Conservation (phyloP, 2,888 invertebrate genomes). For the Deilephila porcellus region DNA sequence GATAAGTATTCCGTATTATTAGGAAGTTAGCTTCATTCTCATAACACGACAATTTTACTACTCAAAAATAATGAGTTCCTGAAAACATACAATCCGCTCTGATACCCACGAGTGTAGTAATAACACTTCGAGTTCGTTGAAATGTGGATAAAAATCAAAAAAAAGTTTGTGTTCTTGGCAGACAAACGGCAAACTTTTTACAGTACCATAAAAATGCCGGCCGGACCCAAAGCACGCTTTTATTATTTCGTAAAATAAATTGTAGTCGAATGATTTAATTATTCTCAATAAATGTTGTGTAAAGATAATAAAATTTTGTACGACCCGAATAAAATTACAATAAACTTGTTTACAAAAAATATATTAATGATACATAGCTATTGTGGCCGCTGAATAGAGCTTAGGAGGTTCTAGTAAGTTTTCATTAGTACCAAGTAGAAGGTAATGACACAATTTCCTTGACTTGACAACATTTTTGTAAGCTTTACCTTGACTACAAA, state of each 20-base stretch:
- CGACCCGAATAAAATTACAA: conserved; percentile 14
- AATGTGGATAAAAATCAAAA: conserved; percentile 13
- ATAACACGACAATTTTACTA: not conserved
- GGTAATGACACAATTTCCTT: not conserved
- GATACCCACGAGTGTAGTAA: not conserved
- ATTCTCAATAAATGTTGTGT: conserved; percentile 21
- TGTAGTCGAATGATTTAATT: conserved; percentile 25
- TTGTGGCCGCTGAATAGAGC: not conserved
- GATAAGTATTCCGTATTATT: not conserved
- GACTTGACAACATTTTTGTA: not conserved
- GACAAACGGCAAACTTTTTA: conserved; percentile 30
- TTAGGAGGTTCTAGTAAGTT: too few relatives aligned
- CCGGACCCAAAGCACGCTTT: conserved; percentile 19
- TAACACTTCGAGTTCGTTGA: not conserved
- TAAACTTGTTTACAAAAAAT: conserved; percentile 7
- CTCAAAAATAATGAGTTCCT: conserved; percentile 1
- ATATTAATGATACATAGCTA: not conserved
- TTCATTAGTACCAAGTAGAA: not conserved
- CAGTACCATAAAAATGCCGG: conserved; percentile 22
- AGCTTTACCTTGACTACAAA: too few relatives aligned
- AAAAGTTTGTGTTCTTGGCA: conserved; percentile 21
- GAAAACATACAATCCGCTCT: conserved; percentile 4
- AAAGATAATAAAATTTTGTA: conserved; percentile 16
- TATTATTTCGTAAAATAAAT: conserved; percentile 29
- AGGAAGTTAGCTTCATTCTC: not conserved